Conservation (phyloP, 2,113 vertebrate genomes). For the Ptyas mucosa region DNA sequence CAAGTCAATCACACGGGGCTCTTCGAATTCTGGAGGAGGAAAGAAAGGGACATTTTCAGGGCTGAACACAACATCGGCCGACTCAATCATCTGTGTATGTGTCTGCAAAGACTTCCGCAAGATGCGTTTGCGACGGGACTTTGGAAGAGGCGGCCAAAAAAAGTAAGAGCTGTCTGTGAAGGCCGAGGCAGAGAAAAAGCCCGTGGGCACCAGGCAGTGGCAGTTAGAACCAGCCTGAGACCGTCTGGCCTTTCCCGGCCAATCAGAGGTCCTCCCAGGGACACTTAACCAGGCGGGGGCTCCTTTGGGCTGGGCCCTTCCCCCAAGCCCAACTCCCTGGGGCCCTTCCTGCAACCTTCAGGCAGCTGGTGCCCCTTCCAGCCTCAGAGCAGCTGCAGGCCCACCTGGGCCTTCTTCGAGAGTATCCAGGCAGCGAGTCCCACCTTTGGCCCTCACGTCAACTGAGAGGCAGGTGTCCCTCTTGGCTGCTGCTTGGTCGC, state of each 20-base stretch:
- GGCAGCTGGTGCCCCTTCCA: background rate
- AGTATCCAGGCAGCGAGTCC: background rate
- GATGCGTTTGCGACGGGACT: rapidly evolving
- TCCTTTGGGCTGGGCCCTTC: background rate
- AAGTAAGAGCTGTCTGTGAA: background rate
- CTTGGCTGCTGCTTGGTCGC: background rate
- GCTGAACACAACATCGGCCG: background rate
- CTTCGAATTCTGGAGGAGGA: constrained; percentile 81
- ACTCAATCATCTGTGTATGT: background rate
- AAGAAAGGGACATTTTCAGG: background rate
- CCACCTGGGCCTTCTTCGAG: background rate
- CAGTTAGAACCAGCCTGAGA: background rate
- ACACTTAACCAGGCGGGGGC: background rate
- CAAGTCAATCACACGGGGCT: constrained; percentile 91
- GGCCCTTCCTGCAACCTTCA: background rate
- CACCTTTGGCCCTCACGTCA: background rate
- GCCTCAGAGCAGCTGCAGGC: background rate
- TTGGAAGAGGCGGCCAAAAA: background rate
- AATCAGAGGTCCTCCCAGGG: background rate
- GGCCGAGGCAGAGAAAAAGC: background rate
- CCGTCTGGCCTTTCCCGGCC: background rate
- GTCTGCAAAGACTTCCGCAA: background rate
- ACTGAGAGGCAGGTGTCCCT: background rate
- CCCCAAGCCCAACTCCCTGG: background rate
- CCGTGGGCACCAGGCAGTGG: background rate